Evolutionary conservation across 2,797 vertebrate species (phyloP).

Genomic region (Hyperoplus immaculatus): DNA sequence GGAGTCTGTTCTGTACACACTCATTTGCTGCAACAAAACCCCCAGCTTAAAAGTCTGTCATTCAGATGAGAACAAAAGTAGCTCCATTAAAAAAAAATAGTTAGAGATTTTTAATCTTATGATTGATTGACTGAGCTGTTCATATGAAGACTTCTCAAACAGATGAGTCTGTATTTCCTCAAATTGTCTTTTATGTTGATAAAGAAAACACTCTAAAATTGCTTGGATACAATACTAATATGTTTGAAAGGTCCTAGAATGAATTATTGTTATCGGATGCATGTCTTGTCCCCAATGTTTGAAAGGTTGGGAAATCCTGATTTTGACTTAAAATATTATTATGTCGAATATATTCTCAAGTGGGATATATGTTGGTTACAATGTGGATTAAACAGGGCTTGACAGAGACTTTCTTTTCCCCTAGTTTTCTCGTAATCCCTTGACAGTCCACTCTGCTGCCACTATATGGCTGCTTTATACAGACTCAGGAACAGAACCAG

Average conservation of each 20-base stretch:
- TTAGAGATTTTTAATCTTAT: neutral
- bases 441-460: neutral
- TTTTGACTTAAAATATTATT: neutral
- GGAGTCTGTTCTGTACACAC: constrained; percentile 6
- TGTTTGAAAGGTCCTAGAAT: neutral
- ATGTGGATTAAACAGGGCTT: constrained; percentile 1
- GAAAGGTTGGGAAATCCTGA: neutral
- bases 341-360: neutral
- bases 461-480: neutral
- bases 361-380: neutral
- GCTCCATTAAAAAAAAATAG: neutral
- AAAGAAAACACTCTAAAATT: neutral
- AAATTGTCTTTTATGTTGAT: neutral
- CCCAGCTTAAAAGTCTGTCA: constrained; percentile 6
- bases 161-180: neutral
- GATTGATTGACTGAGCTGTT: constrained; percentile 10
- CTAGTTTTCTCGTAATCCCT: no score
- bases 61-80: neutral
- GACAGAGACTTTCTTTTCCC: neutral
- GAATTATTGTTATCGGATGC: neutral
- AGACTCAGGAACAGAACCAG: neutral
- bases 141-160: neutral
- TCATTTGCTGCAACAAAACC: constrained; percentile 15
- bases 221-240: neutral
- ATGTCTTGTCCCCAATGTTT: neutral